Conservation (phyloP, 64 coral and sea anemone species). For the Trachythela sp. region DNA sequence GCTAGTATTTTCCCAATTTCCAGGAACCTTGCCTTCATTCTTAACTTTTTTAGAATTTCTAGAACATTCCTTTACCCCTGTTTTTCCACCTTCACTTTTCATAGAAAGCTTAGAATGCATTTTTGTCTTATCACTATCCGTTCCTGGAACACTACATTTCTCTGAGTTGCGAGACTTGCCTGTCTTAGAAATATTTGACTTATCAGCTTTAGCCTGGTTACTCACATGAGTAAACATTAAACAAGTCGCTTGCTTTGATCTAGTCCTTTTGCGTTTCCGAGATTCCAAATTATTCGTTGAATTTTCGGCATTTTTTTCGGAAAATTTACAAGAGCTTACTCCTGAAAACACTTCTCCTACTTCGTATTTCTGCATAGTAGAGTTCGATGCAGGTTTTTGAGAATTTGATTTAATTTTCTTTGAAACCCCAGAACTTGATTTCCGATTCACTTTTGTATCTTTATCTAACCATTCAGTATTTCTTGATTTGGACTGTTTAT, state of each 20-base stretch:
- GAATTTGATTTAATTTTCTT: no score
- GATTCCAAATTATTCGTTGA: neutral
- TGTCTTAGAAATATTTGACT: neutral
- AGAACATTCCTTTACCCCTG: neutral
- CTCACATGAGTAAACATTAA: neutral
- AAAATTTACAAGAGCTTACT: neutral
- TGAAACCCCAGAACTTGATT: neutral
- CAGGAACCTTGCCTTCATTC: neutral
- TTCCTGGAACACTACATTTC: no score
- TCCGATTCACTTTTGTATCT: no score
- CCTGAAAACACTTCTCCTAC: no score
- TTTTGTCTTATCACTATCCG: no score
- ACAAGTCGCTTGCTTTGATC: neutral
- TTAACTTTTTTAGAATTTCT: neutral
- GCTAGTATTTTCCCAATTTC: neutral
- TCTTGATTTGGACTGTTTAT: no score
- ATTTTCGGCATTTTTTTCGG: neutral
- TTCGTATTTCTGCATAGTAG: no score
- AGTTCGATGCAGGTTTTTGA: no score
- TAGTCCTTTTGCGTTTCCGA: neutral
- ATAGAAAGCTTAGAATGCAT: no score
- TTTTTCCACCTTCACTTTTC: neutral
- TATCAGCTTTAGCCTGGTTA: neutral
- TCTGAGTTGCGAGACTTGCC: neutral
- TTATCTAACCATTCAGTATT: no score